Evolutionary conservation across 2,888 invertebrate species (phyloP), one percentile per base, ranked within the genome.

Genomic region (Calephelis perditalis): DNA sequence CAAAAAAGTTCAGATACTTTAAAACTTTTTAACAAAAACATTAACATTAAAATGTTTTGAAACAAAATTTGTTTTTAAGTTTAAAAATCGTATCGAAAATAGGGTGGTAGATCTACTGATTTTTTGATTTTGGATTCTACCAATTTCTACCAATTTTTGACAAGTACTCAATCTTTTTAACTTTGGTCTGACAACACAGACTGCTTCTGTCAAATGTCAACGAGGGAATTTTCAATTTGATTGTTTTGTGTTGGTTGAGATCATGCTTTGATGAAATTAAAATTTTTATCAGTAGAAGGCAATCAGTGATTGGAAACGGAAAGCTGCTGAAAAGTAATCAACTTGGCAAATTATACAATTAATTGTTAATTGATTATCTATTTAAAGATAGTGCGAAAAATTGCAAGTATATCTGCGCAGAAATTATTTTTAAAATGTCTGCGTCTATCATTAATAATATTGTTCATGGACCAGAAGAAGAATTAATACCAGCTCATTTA

Each of bases 401-500:
- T 26, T 8, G 2, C 10, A 35, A 52, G 10, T 52, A 52, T 35
- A 26, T 26, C 52, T 10, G 52, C 52, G 8, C 11, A 49, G 35
- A 6, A 35, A 7, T 52, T 52, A 7, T 26, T 35, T 6, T 52
- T 6, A 69, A 56, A 61, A 74, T 74, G 83, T 65, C 79, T 15
- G 77, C 77, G 52, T 74, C 75, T 47, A 75, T 88, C 57, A 73
- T 79, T 68, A 83, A 86, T 67, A 86, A 88, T 70, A 73, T 89
- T 59, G 86, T 90, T 46, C 81, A 70, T 57, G 90, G 90, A 11
- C 86, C 88, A 5, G 84, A 84, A 69, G 90, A 90, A 69, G 72
- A 76, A 59, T 70, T 68, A 40, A 87, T 90, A 67, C 88, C 89
- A 54, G 90, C 89, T 2, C 90, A 90, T 76, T 76, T 90, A 64